Conservation (phyloP, 2,888 invertebrate species). For the Euplagia quadripunctaria region DNA sequence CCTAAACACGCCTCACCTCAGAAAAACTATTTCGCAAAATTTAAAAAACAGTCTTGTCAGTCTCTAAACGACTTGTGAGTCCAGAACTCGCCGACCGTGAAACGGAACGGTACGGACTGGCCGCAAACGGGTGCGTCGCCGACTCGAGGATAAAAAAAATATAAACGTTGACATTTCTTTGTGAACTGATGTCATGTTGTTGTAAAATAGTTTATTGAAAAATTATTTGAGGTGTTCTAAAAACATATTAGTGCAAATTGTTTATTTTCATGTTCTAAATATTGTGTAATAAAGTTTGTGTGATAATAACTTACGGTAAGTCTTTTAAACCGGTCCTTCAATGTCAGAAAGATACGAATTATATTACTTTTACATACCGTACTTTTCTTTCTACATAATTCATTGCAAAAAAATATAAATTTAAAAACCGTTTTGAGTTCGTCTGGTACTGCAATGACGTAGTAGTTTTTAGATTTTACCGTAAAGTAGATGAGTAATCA, state of each 20-base stretch:
- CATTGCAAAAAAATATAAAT: slow-evolving; percentile 17
- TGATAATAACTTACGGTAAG: slow-evolving; percentile 53
- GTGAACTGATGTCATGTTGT: slow-evolving; percentile 74
- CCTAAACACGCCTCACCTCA: slow-evolving; percentile 46
- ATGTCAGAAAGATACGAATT: slow-evolving; percentile 35
- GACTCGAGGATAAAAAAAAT: slow-evolving; percentile 64
- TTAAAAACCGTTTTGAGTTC: slow-evolving; percentile 5
- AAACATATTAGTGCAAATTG: slow-evolving; percentile 41
- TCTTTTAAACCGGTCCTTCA: slow-evolving; percentile 47
- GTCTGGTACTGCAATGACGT: slow-evolving; percentile 27
- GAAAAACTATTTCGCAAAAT: slow-evolving; percentile 47
- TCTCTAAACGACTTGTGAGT: slow-evolving; percentile 35
- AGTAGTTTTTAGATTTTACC: slow-evolving; percentile 28
- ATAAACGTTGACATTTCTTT: slow-evolving; percentile 79
- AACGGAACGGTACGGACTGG: slow-evolving; percentile 79
- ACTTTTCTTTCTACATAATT: slow-evolving; percentile 25
- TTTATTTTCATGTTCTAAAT: slow-evolving; percentile 38
- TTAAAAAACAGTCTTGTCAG: slow-evolving; percentile 33
- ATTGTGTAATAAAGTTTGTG: slow-evolving; percentile 50
- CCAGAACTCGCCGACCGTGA: slow-evolving; percentile 67
- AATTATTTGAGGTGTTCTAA: slow-evolving; percentile 58
- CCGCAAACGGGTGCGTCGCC: slow-evolving; percentile 64
- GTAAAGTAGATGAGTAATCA: slow-evolving; percentile 49
- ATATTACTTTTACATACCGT: slow-evolving; percentile 45
- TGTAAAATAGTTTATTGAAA: slow-evolving; percentile 60